Evolutionary conservation across 2,888 invertebrate genomes (phyloP).

Genomic region (Volucella bombylans): DNA sequence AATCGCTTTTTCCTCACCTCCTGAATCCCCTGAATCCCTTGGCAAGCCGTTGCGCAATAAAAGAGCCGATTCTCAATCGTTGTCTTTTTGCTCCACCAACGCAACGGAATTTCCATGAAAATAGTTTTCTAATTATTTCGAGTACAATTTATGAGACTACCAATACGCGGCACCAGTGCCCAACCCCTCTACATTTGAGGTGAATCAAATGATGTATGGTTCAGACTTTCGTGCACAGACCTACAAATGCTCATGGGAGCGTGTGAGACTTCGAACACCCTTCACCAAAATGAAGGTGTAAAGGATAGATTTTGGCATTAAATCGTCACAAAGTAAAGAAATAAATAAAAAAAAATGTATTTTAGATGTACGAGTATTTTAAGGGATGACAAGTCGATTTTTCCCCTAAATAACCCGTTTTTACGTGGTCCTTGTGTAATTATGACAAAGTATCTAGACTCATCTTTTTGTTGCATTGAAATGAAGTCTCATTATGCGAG

Average conservation of each 20-base stretch:
- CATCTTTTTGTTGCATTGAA: conserved; percentile 5
- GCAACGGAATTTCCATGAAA: conserved; percentile 62
- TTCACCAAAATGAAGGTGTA: no score
- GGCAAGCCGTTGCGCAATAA: conserved; percentile 5
- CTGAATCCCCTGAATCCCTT: conserved; percentile 38
- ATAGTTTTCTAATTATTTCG: conserved; percentile 72
- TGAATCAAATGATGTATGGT: no score
- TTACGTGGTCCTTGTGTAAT: conserved; percentile 17
- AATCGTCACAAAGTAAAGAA: no score
- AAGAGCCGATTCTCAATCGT: conserved; percentile 47
- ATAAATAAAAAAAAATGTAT: no score
- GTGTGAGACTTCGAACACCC: no score
- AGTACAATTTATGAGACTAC: conserved; percentile 65
- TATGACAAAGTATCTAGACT: conserved; percentile 2
- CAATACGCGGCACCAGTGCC: conserved; percentile 12
- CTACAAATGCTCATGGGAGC: no score
- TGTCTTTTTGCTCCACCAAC: conserved; percentile 40
- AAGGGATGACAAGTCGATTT: not conserved
- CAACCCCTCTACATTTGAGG: not conserved
- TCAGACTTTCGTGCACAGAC: no score
- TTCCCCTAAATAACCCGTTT: conserved; percentile 22
- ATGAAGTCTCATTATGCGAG: conserved; percentile 48
- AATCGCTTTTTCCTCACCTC: conserved; percentile 7
- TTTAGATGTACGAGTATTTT: no score
- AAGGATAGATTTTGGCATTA: no score